Percentiles rank a stretch among this genome's conserved stretches.
These are phyloP conservation scores for Nyctereutes procyonoides DNA, from an alignment of 2,113 vertebrate species.

Conservation along the genomic window DNA sequence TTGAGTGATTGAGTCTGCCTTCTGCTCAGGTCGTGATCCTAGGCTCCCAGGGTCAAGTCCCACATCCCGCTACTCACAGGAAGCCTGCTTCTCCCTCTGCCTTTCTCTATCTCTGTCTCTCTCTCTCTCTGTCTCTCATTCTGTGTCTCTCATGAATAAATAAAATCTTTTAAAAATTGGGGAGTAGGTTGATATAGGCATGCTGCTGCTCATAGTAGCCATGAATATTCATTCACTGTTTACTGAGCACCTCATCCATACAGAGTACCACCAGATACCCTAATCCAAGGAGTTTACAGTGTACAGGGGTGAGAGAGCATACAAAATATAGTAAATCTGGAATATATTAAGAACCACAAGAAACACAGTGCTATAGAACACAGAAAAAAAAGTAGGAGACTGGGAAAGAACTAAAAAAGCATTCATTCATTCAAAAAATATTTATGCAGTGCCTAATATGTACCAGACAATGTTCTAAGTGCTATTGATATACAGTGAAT, in stretches of 20 bases:
- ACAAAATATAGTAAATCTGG: not conserved
- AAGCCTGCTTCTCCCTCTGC: no score
- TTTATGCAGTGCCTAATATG: not conserved
- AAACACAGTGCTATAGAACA: not conserved
- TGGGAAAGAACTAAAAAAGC: not conserved
- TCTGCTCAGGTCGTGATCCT: no score
- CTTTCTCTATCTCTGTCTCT: no score
- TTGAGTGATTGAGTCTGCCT: no score
- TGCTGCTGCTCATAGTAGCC: not conserved
- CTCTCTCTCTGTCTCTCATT: no score
- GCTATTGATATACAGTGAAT: not conserved
- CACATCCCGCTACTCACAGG: no score
- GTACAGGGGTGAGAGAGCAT: not conserved
- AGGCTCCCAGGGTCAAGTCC: no score
- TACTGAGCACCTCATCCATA: not conserved
- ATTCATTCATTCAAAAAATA: not conserved
- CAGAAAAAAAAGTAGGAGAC: not conserved
- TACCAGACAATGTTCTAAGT: not conserved
- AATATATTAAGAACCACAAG: not conserved
- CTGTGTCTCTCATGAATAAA: no score
- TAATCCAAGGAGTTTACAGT: not conserved
- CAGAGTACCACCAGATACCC: not conserved
- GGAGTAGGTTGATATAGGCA: not conserved
- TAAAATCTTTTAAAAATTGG: no score
- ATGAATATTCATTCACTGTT: not conserved